Evolutionary conservation across 2,113 vertebrate genomes (phyloP).

Genomic region (Phasianus colchicus): DNA sequence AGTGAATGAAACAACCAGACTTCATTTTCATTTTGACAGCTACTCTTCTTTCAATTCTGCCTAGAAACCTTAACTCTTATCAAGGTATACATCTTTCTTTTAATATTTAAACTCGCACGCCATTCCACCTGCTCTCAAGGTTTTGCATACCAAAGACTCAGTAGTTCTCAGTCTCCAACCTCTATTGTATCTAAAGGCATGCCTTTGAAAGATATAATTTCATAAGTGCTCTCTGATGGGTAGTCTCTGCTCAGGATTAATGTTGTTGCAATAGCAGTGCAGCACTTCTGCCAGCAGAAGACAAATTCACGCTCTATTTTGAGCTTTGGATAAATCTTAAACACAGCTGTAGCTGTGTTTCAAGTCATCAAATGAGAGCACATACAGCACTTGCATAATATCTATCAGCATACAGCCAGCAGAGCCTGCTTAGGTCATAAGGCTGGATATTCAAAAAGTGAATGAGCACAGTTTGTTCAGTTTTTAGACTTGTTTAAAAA

Average conservation of each 20-base stretch:
- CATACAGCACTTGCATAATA: neutral
- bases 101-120: neutral
- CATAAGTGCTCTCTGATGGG: neutral
- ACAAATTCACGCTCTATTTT: constrained; percentile 42
- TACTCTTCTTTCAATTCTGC: neutral
- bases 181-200: neutral
- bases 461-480: constrained; percentile 17
- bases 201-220: neutral
- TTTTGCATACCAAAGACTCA: neutral
- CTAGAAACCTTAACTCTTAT: neutral
- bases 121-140: neutral
- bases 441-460: neutral
- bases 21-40: neutral
- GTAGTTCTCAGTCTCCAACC: neutral
- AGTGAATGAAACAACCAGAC: neutral
- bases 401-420: constrained; percentile 21
- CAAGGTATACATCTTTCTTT: neutral
- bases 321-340: constrained; percentile 47
- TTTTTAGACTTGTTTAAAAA: neutral
- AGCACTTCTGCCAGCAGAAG: constrained; percentile 21
- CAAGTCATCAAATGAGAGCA: neutral
- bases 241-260: constrained; percentile 23
- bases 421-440: constrained; percentile 16
- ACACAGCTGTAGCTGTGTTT: constrained; percentile 37
- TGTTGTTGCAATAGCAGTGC: constrained; percentile 7